Evolutionary conservation across 2,113 vertebrate genomes (phyloP), one percentile per base, ranked within the genome.

Genomic region (Centrocercus urophasianus): DNA sequence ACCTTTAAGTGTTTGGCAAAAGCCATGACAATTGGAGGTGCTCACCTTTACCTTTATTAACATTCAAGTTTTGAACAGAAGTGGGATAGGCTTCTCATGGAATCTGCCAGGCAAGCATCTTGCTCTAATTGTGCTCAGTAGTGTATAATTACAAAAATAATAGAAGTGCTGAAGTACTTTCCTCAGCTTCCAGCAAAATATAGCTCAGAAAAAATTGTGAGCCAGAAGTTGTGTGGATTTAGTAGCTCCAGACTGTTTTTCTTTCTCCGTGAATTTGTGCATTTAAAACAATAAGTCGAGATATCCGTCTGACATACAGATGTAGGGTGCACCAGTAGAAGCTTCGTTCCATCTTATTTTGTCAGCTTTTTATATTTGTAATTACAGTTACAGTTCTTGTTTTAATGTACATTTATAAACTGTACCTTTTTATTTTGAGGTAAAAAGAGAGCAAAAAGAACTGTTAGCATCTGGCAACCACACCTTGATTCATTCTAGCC

Each of bases 401-500:
- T 90, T 92, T 86, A 83, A 15, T 77, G 64, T 32, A 66, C 45
- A 45, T 85, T 78, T 85, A 78, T 82, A 90, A 95, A 34, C 52
- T 83, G 38, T 89, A 70, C 28, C 30, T 92, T 95, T 86, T 74
- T 93, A 83, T 95, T 95, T 84, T 89, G 60, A 91, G 77, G 57
- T 28, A 79, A 40, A 90, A 85, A 13, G 20, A 36, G 15, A 74
- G 60, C n/a, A 95, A 93, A 94, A 87, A 79, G 66, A 89, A 76
- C 43, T 66, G 72, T 50, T 91, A 97, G 92, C 96, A 98, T 97
- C 97, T 97, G 43, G 96, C 94, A 98, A 88, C 97, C 96, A 97
- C 97, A 98, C 98, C 97, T 98, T 97, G 97, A 96, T 95, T 96
- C 97, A 95, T 94, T 97, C 90, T 91, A 92, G 94, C 97, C 97